Evolutionary conservation across 2,113 vertebrate genomes (phyloP).

Genomic region (Pithys albifrons): DNA sequence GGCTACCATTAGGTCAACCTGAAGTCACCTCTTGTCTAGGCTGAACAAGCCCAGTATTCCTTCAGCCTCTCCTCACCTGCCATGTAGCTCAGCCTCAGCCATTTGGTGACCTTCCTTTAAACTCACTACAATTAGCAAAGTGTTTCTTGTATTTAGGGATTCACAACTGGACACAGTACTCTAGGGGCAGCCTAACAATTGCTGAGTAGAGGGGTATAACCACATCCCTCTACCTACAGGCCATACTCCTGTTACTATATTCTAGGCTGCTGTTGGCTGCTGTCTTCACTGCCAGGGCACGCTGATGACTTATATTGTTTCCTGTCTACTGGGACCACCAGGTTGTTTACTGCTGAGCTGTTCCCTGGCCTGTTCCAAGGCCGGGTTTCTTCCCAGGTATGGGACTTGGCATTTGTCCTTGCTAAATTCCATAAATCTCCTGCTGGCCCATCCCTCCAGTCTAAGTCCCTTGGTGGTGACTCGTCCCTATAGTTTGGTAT

Average conservation of each 20-base stretch:
- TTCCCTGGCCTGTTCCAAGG: neutral
- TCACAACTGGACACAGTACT: neutral
- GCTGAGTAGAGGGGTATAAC: neutral
- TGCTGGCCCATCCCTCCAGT: neutral
- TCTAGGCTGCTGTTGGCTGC: neutral
- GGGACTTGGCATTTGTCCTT: neutral
- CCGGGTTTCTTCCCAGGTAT: neutral
- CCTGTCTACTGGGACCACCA: neutral
- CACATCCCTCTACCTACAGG: neutral
- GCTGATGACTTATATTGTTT: rapidly evolving
- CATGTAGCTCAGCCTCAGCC: neutral
- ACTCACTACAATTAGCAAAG: neutral
- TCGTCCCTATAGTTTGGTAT: neutral
- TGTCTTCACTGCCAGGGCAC: neutral
- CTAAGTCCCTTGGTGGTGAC: neutral
- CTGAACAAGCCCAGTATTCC: neutral
- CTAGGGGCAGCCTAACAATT: neutral
- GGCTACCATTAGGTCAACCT: neutral
- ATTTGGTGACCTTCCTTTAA: neutral
- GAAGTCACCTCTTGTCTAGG: neutral
- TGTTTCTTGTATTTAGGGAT: neutral
- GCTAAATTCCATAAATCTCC: neutral
- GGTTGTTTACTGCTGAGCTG: neutral
- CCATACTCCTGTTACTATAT: neutral
- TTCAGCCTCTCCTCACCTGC: neutral